Base-by-base conservation (phyloP, 2,797 vertebrate species). In the Arrhamphus sclerolepis region DNA sequence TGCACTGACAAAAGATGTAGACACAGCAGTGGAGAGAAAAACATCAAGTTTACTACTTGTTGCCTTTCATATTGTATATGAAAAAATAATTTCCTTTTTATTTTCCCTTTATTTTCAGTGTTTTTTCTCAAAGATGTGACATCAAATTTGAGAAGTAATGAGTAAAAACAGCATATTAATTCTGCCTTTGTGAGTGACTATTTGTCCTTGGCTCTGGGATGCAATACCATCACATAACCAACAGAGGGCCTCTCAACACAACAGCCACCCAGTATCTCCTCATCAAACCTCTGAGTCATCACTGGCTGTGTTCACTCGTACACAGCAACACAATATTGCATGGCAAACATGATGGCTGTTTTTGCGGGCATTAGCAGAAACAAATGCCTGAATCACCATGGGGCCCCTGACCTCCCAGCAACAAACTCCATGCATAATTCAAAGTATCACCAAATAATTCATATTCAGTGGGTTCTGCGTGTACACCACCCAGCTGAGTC, bases 211-310 rank as follows among this genome's bases (percentile, higher is more conserved):
- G 2, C 17, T 46, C 28, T 50, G 21, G 26, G 26, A 17, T 64
- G 83, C 62, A 79, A 3, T 81, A 17, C n/a, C 4, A 8, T n/a
- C 2, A 46, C 1, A 59, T 50, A 1, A 46, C 70, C 82, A 85
- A 24, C 21, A 87, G 89, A 60, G 80, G 80, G 75, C 68, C 57
- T 55, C 52, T 70, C n/a, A 78, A 55, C 66, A 79, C 82, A 87
- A 64, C 66, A 73, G 24, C 47, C 56, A 52, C 9, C n/a, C 52
- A 17, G 24, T 8, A 6, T 41, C 22, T 60, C 13, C 56, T 55
- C 56, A 49, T 2, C 18, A 41, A 62, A 40, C 65, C 62, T 66
- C 70, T 71, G 77, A 81, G 56, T 77, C 72, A 72, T 72, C 61
- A 49, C 42, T 53, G 14, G 34, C 65, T 67, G 43, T 34, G 54